phyloP scores from a whole-genome alignment of 1,140 invertebrate genomes.

The Tetramorium simillimum region DNA sequence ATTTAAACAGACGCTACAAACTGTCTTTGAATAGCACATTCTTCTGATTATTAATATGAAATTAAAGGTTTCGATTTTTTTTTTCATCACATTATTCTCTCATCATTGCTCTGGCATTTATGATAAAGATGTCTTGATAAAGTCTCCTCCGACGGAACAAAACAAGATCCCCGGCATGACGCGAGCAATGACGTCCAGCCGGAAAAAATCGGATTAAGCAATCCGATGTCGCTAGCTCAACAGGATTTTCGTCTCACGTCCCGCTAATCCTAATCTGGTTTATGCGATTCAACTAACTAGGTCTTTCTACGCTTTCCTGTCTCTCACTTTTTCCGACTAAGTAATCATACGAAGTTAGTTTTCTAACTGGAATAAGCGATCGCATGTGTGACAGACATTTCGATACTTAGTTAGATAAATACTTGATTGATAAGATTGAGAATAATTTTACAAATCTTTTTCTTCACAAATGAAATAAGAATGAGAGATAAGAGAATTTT shows the following conservation, averaged over 20 bases:
- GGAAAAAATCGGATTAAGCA: constrained; percentile 67
- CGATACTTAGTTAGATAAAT: neutral
- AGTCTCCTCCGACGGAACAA: constrained; percentile 31
- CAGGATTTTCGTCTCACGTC: constrained; percentile 62
- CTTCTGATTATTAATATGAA: neutral
- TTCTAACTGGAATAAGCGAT: neutral
- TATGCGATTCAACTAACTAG: constrained; percentile 49
- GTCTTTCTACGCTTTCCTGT: constrained; percentile 16
- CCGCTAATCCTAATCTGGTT: constrained; percentile 72
- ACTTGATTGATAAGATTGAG: neutral
- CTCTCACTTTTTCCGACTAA: neutral
- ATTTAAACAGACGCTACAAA: neutral
- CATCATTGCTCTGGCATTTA: neutral
- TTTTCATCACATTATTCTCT: neutral
- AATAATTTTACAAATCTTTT: neutral
- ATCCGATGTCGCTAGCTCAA: constrained; percentile 52
- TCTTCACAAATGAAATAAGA: neutral
- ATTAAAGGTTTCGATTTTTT: neutral
- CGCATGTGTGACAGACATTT: neutral
- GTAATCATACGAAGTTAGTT: constrained; percentile 28
- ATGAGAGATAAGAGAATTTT: neutral
- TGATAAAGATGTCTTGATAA: constrained; percentile 24
- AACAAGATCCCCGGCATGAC: constrained; percentile 44
- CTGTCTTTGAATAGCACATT: neutral
- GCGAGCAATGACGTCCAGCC: constrained; percentile 56